Conservation (phyloP, 1,140 invertebrate genomes). For the Drosophila leontia region DNA sequence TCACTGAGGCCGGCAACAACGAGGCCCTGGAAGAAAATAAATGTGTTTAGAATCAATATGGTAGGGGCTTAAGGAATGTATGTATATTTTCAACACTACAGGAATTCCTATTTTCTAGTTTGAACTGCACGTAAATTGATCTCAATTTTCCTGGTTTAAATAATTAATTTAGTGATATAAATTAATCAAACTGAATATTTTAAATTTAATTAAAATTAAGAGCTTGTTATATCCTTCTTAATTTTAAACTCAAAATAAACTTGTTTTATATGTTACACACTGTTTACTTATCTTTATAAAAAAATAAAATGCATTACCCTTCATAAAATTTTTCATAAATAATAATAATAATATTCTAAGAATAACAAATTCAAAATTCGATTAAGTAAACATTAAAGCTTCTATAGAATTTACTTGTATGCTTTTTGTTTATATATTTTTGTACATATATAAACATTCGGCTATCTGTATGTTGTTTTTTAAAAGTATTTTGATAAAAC, state of each 20-base stretch:
- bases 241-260: too few relatives aligned
- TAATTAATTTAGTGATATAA: background rate
- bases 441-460: background rate
- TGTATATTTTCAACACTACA: background rate
- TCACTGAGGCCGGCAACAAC: conserved; percentile 97
- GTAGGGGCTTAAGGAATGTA: background rate
- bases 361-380: background rate
- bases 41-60: background rate
- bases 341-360: background rate
- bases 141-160: background rate
- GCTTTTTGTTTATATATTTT: background rate
- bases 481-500: conserved; percentile 3
- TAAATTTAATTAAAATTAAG: background rate
- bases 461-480: background rate
- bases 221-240: background rate
- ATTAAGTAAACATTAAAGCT: background rate
- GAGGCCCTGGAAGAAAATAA: conserved; percentile 87
- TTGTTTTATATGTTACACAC: too few relatives aligned
- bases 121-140: background rate
- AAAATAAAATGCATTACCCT: too few relatives aligned
- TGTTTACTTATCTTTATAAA: too few relatives aligned
- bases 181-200: background rate
- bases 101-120: background rate
- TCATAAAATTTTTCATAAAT: background rate
- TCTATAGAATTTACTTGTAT: background rate